Evolutionary conservation across 2,113 vertebrate species (phyloP).

Genomic region (Seriola aureovittata): DNA sequence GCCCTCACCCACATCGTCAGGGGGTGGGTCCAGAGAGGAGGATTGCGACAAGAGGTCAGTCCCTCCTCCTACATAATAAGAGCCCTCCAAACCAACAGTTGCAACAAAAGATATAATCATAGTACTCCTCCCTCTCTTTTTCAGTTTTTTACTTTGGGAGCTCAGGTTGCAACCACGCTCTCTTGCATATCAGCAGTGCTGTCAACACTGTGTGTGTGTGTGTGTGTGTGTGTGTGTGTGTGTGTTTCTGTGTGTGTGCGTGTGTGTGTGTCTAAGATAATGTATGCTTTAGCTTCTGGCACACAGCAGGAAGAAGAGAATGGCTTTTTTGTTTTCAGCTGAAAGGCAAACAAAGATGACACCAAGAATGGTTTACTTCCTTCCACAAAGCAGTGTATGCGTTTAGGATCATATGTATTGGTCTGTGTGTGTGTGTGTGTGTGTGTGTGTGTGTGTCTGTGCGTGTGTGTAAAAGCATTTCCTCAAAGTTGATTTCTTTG

Average conservation of each 20-base stretch:
- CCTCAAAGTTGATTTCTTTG: constrained; percentile 25
- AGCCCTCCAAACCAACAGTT: constrained; percentile 28
- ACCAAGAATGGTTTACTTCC: constrained; percentile 51
- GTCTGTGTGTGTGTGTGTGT: neutral
- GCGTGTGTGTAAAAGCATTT: constrained; percentile 4
- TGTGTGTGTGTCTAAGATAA: constrained; percentile 58
- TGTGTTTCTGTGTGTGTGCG: too few species aligned
- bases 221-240: constrained; percentile 20
- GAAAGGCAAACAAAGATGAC: constrained; percentile 51
- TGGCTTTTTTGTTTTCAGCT: constrained; percentile 73
- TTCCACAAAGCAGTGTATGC: constrained; percentile 39
- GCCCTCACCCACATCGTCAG: constrained; percentile 87
- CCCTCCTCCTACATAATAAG: constrained; percentile 40
- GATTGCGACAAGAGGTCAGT: constrained; percentile 84
- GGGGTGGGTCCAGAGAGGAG: constrained; percentile 82
- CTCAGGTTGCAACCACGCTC: constrained; percentile 31
- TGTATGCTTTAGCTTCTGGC: constrained; percentile 65
- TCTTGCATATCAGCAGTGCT: constrained; percentile 72
- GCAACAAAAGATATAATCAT: constrained; percentile 54
- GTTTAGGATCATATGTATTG: constrained; percentile 17
- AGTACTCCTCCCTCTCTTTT: constrained; percentile 25
- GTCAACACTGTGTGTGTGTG: constrained; percentile 17
- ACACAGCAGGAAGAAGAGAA: constrained; percentile 54
- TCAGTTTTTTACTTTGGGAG: constrained; percentile 18
- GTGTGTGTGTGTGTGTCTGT: neutral